These are phyloP conservation scores for Psylliodes chrysocephalus DNA, from an alignment of 2,888 invertebrate genomes.

Conservation along the genomic window DNA sequence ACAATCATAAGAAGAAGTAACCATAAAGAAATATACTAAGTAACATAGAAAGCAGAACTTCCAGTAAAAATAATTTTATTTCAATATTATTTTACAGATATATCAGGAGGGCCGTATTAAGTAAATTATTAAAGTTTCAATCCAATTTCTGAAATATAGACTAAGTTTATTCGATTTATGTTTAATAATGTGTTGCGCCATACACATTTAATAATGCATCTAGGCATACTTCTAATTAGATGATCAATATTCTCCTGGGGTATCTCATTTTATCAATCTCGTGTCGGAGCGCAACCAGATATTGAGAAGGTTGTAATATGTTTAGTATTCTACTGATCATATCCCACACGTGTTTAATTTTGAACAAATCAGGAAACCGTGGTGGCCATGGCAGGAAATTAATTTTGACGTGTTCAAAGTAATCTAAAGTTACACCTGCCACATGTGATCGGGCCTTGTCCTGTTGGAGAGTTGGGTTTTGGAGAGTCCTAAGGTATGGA, in stretches of 20 bases:
- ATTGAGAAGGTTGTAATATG: too few relatives aligned
- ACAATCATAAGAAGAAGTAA: too few relatives aligned
- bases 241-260: background rate
- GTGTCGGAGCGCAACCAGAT: too few relatives aligned
- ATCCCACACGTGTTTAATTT: background rate
- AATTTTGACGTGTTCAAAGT: too few relatives aligned
- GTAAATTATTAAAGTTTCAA: too few relatives aligned
- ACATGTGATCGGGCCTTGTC: background rate
- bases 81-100: background rate
- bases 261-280: background rate
- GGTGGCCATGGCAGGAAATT: background rate
- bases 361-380: background rate
- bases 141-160: too few relatives aligned
- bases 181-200: background rate
- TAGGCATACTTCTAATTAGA: too few relatives aligned
- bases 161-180: background rate
- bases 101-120: background rate
- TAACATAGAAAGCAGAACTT: background rate
- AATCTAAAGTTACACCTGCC: background rate
- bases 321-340: background rate
- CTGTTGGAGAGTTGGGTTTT: background rate
- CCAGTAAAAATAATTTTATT: constrained; percentile 1
- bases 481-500: background rate
- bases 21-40: background rate
- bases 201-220: too few relatives aligned